Conservation (phyloP, 2,888 invertebrate species). For the Eubasilissa splendida region DNA sequence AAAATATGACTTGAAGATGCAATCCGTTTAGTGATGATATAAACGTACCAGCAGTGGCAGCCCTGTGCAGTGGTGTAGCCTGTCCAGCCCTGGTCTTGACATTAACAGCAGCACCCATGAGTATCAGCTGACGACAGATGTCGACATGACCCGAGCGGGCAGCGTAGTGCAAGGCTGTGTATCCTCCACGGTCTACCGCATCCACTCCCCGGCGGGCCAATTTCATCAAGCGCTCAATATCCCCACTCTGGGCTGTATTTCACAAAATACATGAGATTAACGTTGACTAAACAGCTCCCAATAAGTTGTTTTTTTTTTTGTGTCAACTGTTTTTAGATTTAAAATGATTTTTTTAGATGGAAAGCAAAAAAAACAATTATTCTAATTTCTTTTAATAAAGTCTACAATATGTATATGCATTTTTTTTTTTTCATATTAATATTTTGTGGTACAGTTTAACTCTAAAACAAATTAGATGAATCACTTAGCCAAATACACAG, state of each 20-base stretch:
- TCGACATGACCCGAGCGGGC: slow-evolving; percentile 83
- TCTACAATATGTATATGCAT: no score
- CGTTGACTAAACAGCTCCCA: no score
- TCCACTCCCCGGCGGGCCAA: slow-evolving; percentile 76
- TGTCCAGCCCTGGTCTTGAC: slow-evolving; percentile 81
- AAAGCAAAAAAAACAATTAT: neutral
- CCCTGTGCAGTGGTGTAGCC: slow-evolving; percentile 88
- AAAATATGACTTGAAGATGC: no score
- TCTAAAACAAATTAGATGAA: no score
- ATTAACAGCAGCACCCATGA: slow-evolving; percentile 82
- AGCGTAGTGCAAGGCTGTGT: slow-evolving; percentile 92
- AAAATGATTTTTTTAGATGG: neutral
- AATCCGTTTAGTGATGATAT: no score
- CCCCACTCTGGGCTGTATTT: slow-evolving; percentile 82
- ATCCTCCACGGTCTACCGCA: slow-evolving; percentile 82
- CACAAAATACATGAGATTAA: neutral
- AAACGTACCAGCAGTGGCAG: slow-evolving; percentile 78
- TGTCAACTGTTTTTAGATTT: no score
- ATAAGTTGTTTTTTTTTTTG: no score
- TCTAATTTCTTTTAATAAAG: no score
- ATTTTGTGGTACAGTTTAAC: no score
- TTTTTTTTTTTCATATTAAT: no score
- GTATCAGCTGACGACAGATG: slow-evolving; percentile 80
- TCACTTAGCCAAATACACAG: no score
- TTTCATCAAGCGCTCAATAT: slow-evolving; percentile 76